Conservation (phyloP, 2,797 vertebrate genomes). For the Parotocinclus haroldoi region DNA sequence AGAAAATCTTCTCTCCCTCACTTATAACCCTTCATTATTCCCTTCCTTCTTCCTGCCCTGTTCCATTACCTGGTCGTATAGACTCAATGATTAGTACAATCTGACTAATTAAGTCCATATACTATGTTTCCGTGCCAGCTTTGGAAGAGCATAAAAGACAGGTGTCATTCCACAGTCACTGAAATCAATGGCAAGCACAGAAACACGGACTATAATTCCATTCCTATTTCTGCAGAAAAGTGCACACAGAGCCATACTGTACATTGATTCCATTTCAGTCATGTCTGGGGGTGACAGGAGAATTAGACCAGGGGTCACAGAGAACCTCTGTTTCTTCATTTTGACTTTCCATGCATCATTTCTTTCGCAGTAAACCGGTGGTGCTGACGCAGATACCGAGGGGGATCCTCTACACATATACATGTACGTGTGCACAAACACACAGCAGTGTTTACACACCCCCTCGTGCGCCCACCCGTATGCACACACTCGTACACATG, state of each 20-base stretch:
- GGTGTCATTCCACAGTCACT: neutral
- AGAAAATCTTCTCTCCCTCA: neutral
- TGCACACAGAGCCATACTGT: slow-evolving; percentile 22
- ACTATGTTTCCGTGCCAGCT: slow-evolving; percentile 30
- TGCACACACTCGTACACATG: slow-evolving; percentile 40
- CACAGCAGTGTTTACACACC: slow-evolving; percentile 30
- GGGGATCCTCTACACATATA: slow-evolving; percentile 60
- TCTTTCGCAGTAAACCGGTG: slow-evolving; percentile 61
- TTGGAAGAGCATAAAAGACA: slow-evolving; percentile 10
- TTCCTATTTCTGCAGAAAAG: neutral
- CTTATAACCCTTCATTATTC: neutral
- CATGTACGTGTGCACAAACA: slow-evolving; percentile 11
- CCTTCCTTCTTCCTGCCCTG: neutral
- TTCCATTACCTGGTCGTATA: slow-evolving; percentile 53
- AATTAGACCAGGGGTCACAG: slow-evolving; percentile 41
- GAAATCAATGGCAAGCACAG: slow-evolving; percentile 13
- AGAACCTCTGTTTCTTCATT: slow-evolving; percentile 53
- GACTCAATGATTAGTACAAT: slow-evolving; percentile 67
- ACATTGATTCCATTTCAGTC: slow-evolving; percentile 69
- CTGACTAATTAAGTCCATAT: slow-evolving; percentile 67
- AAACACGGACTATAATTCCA: neutral
- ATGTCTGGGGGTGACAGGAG: slow-evolving; percentile 34
- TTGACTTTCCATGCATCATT: slow-evolving; percentile 49
- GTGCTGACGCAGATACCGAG: slow-evolving; percentile 57
- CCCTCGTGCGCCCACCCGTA: slow-evolving; percentile 22